A percentile compares a stretch with the other conserved stretches of the same genome.
Evolutionary conservation across 2,113 vertebrate species (phyloP).

Genomic region (Siniperca knerii): DNA sequence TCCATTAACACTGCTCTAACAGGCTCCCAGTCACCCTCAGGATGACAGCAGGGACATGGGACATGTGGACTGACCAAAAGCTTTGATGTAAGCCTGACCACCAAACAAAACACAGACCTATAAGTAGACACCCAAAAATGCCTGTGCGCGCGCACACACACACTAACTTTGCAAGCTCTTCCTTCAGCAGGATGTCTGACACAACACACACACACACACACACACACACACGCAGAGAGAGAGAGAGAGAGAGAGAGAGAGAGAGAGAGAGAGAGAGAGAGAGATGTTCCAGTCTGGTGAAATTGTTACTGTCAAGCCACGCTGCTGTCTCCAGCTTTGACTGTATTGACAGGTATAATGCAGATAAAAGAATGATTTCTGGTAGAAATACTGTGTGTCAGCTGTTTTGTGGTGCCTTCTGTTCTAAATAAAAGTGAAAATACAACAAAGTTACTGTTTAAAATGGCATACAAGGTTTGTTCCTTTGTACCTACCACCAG

Average conservation of each 20-base stretch:
- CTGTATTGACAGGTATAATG: slow-evolving; percentile 58
- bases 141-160: slow-evolving; percentile 22
- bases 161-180: slow-evolving; percentile 24
- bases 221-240: too few species aligned
- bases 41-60: slow-evolving; percentile 68
- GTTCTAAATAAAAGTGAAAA: neutral
- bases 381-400: slow-evolving; percentile 38
- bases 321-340: slow-evolving; percentile 32
- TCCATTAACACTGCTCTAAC: slow-evolving; percentile 69
- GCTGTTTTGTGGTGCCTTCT: neutral
- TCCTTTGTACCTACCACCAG: neutral
- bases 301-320: slow-evolving; percentile 53
- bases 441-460: neutral
- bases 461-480: neutral
- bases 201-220: slow-evolving; percentile 33
- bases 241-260: neutral
- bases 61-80: slow-evolving; percentile 65
- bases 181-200: slow-evolving; percentile 23
- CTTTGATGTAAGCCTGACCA: slow-evolving; percentile 72
- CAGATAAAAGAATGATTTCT: slow-evolving; percentile 55
- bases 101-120: slow-evolving; percentile 64
- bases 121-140: slow-evolving; percentile 45
- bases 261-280: neutral
- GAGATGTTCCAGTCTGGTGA: slow-evolving; percentile 42
- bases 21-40: slow-evolving; percentile 64